Base-by-base conservation (phyloP, 2,888 invertebrate genomes). In the Pterobdella sp. region DNA sequence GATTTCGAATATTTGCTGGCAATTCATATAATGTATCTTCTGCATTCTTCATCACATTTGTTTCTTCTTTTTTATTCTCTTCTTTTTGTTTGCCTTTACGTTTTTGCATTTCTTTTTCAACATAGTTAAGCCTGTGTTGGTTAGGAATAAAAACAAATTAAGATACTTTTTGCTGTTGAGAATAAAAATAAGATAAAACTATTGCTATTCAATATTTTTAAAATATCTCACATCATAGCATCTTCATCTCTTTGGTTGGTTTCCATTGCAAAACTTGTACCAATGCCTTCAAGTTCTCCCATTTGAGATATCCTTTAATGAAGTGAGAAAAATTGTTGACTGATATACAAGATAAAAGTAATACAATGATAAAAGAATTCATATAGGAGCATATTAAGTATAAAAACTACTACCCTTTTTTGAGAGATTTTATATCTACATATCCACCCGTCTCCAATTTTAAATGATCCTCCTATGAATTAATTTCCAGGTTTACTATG, bases 161-260 rank as follows among this genome's bases (percentile, higher is more conserved):
- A 60, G 10, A 76, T 76, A 65, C 10, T 74, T 68, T 2, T 36
- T 56, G 42, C n/a, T 4, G 29, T 2, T 0, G 31, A 22, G 14
- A 56, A 32, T 37, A 42, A 22, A 49, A 73, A 29, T 52, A n/a
- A 42, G 22, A 74, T 36, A 0, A 35, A 34, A 34, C 63, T 14
- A n/a, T 10, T 10, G 22, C 31, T 29, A n/a, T n/a, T n/a, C n/a
- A n/a, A n/a, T n/a, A n/a, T n/a, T n/a, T n/a, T n/a, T 36, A 36
- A 22, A 2, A 37, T 32, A 22, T 86, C 87, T 81, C 87, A 91
- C 96, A 97, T 97, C 86, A 97, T 96, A 81, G 95, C 94, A 84
- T 97, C 97, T 86, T 97, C 97, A 82, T 97, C 97, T 36, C 96
- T 87, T 83, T 94, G 91, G 83, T 97, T 97, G 0, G 96, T 97